Conservation (phyloP, 1,140 invertebrate species). For the Drosophila nebulosa region DNA sequence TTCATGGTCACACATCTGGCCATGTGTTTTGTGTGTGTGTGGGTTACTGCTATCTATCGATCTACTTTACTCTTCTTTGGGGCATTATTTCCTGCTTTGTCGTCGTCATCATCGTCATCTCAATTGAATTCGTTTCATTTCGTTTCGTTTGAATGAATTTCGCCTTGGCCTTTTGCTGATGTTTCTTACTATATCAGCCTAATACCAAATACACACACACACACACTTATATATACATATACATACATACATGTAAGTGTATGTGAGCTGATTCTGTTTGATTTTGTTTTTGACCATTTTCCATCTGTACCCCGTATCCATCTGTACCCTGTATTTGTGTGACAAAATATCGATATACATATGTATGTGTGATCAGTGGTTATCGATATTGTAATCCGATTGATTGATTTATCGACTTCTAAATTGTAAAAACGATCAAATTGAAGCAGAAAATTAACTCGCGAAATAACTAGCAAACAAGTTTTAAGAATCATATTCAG, state of each 20-base stretch:
- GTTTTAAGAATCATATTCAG: too few relatives aligned
- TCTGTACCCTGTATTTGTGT: too few relatives aligned
- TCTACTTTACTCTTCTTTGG: slow-evolving; percentile 76
- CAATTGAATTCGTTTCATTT: slow-evolving; percentile 79
- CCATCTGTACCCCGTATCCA: not conserved
- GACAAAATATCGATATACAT: too few relatives aligned
- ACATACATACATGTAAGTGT: not conserved
- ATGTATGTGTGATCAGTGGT: too few relatives aligned
- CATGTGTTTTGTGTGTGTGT: slow-evolving; percentile 27
- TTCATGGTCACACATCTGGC: slow-evolving; percentile 49
- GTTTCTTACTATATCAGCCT: slow-evolving; percentile 59
- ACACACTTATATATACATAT: slow-evolving; percentile 15
- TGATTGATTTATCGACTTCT: too few relatives aligned
- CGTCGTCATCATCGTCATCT: slow-evolving; percentile 43
- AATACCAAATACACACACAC: slow-evolving; percentile 20
- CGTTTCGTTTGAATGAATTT: slow-evolving; percentile 78
- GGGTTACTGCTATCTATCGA: slow-evolving; percentile 65
- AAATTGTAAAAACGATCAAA: too few relatives aligned
- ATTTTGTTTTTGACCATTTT: slow-evolving; percentile 14
- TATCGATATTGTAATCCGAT: too few relatives aligned
- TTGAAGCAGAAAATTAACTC: too few relatives aligned
- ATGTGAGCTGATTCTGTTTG: slow-evolving; percentile 23
- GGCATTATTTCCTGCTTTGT: slow-evolving; percentile 64
- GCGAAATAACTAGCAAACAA: too few relatives aligned
- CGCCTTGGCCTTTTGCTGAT: slow-evolving; percentile 69